A percentile compares a stretch with the other conserved stretches of the same genome.
phyloP scores from a whole-genome alignment of 2,113 vertebrate species.

The Marcusenius ussheri region DNA sequence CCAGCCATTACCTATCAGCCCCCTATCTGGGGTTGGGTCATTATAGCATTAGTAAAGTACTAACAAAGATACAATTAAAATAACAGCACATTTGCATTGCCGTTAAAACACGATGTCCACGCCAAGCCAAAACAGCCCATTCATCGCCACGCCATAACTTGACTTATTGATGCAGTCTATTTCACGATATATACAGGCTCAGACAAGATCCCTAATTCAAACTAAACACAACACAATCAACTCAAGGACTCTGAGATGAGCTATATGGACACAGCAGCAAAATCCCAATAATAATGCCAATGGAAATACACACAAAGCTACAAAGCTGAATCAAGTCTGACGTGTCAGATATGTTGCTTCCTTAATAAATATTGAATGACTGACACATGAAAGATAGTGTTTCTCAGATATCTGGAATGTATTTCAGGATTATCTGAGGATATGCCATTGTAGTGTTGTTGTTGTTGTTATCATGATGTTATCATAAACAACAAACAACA shows the following conservation, averaged over 20 bases:
- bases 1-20: neutral
- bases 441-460: neutral
- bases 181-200: neutral
- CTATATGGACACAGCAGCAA: neutral
- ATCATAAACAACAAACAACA: neutral
- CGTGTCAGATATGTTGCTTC: neutral
- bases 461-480: neutral
- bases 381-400: neutral
- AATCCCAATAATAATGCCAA: neutral
- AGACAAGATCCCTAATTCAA: constrained; percentile 3
- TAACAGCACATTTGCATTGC: neutral
- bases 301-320: neutral
- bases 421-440: neutral
- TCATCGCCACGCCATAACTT: neutral
- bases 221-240: neutral
- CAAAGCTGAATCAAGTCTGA: neutral
- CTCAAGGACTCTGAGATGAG: neutral
- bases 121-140: neutral
- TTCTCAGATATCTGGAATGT: neutral
- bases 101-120: neutral
- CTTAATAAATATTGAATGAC: neutral
- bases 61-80: neutral
- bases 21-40: neutral
- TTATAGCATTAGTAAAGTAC: neutral
- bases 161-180: neutral